Evolutionary conservation across 2,888 invertebrate species (phyloP).

Genomic region (Unio delphinus): DNA sequence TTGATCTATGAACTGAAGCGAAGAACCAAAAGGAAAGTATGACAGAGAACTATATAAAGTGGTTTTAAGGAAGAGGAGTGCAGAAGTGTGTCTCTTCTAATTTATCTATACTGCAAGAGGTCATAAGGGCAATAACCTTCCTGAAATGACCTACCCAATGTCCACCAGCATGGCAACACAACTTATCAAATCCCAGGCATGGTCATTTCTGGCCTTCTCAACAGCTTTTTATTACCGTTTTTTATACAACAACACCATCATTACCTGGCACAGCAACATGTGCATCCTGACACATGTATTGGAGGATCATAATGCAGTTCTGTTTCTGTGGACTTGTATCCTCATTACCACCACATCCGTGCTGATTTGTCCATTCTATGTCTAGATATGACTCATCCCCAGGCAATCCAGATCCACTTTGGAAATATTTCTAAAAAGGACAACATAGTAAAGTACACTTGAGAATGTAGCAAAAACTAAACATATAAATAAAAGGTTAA

Average conservation of each 20-base stretch:
- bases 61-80: no score
- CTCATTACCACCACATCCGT: conserved; percentile 70
- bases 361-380: conserved; percentile 71
- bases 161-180: no score
- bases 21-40: no score
- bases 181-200: no score
- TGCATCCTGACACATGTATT: conserved; percentile 67
- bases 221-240: no score
- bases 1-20: no score
- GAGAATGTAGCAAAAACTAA: not conserved
- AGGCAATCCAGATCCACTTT: conserved; percentile 56
- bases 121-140: no score
- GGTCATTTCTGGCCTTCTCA: no score
- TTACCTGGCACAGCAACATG: conserved; percentile 13
- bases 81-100: no score
- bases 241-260: not conserved
- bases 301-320: conserved; percentile 69
- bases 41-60: no score
- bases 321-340: conserved; percentile 67
- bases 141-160: no score
- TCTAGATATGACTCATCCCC: conserved; percentile 51
- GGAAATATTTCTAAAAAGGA: conserved; percentile 66
- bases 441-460: not conserved
- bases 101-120: no score
- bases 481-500: not conserved